phyloP scores from a whole-genome alignment of 1,140 invertebrate genomes.

The Heliconius hewitsoni region DNA sequence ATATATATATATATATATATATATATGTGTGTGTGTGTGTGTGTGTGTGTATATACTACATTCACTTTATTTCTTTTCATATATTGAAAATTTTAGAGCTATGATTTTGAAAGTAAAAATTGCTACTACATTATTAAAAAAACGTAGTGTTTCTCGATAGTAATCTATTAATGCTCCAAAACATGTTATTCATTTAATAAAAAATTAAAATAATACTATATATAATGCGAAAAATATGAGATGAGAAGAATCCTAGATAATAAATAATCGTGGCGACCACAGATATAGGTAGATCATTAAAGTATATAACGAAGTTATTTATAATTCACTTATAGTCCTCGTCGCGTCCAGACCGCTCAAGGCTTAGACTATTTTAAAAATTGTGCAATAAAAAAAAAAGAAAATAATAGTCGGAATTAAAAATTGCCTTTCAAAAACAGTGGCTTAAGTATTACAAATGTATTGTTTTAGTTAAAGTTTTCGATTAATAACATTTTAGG shows the following conservation, averaged over 20 bases:
- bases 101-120: too few species aligned
- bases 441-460: conserved; percentile 6
- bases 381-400: conserved; percentile 11
- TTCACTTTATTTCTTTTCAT: too few species aligned
- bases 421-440: conserved; percentile 4
- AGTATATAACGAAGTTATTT: conserved; percentile 40
- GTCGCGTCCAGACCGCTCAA: conserved; percentile 30
- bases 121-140: too few species aligned
- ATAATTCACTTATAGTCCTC: conserved; percentile 37
- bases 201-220: background rate
- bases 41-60: too few species aligned
- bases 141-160: too few species aligned
- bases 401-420: background rate
- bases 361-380: background rate
- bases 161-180: too few species aligned
- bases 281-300: conserved; percentile 36
- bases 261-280: conserved; percentile 17
- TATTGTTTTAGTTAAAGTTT: background rate
- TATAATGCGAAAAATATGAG: background rate
- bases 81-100: too few species aligned
- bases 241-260: background rate
- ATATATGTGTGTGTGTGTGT: too few species aligned
- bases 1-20: too few species aligned
- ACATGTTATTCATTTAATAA: background rate
- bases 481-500: background rate